Evolutionary conservation across 2,888 invertebrate species (phyloP).

Genomic region (Drymonia ruficornis): DNA sequence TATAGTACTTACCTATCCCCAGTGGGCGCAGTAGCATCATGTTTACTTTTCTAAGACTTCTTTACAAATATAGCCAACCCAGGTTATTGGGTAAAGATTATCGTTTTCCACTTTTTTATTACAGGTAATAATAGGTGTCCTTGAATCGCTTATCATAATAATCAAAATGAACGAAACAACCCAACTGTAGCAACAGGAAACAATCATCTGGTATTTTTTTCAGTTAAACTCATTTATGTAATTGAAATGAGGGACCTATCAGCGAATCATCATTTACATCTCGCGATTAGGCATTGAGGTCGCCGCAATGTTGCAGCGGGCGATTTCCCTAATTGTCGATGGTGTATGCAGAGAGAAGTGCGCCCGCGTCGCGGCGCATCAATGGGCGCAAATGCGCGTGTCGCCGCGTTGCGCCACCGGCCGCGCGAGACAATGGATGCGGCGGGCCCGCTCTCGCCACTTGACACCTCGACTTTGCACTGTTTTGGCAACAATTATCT

Average conservation of each 20-base stretch:
- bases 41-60: too few species aligned
- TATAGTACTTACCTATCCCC: too few species aligned
- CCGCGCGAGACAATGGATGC: conserved; percentile 62
- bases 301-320: conserved; percentile 62
- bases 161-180: conserved; percentile 58
- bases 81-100: too few species aligned
- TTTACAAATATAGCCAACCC: too few species aligned
- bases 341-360: conserved; percentile 28
- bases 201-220: conserved; percentile 70
- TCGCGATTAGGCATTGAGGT: conserved; percentile 77
- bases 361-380: conserved; percentile 58
- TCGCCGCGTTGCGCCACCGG: conserved; percentile 73
- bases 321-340: conserved; percentile 66
- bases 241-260: conserved; percentile 69
- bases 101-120: not conserved
- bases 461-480: conserved; percentile 59
- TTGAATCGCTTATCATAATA: conserved; percentile 59
- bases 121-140: conserved; percentile 44
- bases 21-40: too few species aligned
- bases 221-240: conserved; percentile 70
- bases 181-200: conserved; percentile 71
- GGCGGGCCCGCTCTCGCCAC: conserved; percentile 53
- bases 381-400: conserved; percentile 78
- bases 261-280: conserved; percentile 71
- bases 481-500: conserved; percentile 71